phyloP scores from a whole-genome alignment of 2,113 vertebrate species.

The Solenodon paradoxus region DNA sequence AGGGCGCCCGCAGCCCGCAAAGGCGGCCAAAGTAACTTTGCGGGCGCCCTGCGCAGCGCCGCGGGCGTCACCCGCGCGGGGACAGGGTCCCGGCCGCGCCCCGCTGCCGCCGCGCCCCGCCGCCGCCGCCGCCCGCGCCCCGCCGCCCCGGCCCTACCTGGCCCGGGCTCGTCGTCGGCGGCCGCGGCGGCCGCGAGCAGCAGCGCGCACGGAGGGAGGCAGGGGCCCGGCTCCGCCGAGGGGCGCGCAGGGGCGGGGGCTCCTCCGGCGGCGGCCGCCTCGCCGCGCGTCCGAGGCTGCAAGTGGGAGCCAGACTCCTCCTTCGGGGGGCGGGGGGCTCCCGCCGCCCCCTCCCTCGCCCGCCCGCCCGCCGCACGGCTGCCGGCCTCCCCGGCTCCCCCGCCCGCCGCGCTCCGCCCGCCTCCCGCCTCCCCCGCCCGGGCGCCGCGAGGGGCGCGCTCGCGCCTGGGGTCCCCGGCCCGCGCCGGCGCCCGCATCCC shows the following conservation, averaged over 20 bases:
- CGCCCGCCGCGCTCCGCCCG: neutral
- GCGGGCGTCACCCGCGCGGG: neutral
- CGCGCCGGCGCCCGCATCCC: constrained; percentile 27
- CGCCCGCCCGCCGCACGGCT: neutral
- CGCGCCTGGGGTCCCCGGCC: neutral
- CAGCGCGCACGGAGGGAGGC: constrained; percentile 52
- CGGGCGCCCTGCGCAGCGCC: constrained; percentile 38
- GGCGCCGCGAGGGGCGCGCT: constrained; percentile 2
- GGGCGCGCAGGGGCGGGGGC: constrained; percentile 53
- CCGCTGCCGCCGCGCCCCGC: neutral
- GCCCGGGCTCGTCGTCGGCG: constrained; percentile 61
- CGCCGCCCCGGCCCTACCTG: constrained; percentile 59
- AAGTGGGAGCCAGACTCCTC: constrained; percentile 74
- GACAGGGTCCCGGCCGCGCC: constrained; percentile 24
- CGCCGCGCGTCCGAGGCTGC: constrained; percentile 68
- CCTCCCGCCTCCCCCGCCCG: neutral
- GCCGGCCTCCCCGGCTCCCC: neutral
- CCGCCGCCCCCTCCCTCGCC: constrained; percentile 53
- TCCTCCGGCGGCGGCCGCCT: constrained; percentile 63
- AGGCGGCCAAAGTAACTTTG: constrained; percentile 69
- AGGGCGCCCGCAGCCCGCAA: neutral
- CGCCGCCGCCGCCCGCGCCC: neutral
- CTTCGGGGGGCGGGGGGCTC: constrained; percentile 70
- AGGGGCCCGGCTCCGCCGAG: constrained; percentile 47
- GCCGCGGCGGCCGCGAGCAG: constrained; percentile 62